phyloP scores from a whole-genome alignment of 2,888 invertebrate species.

The Trichogramma evanescens region DNA sequence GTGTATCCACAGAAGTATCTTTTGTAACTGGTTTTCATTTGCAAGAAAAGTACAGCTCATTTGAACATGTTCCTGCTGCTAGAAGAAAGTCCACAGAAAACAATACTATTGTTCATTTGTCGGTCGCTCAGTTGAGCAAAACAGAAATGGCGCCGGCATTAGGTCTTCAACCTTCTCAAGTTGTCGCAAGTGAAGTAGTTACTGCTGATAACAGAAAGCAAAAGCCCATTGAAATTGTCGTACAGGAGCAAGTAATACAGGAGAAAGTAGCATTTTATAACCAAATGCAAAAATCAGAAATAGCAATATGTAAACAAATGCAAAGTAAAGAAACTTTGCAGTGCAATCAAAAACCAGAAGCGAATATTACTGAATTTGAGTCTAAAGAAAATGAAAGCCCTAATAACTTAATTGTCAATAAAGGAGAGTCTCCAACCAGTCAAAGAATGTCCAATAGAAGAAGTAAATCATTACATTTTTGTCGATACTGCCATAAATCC shows the following conservation, averaged over 20 bases:
- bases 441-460: too few relatives aligned
- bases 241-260: neutral
- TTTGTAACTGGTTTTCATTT: too few relatives aligned
- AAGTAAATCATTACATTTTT: conserved; percentile 50
- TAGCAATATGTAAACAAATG: conserved; percentile 12
- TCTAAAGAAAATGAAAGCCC: conserved; percentile 37
- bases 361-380: conserved; percentile 17
- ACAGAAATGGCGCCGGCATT: too few relatives aligned
- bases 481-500: conserved; percentile 57
- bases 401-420: neutral
- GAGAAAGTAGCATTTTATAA: neutral
- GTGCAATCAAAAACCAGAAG: too few relatives aligned
- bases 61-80: too few relatives aligned
- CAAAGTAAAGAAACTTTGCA: conserved; percentile 13
- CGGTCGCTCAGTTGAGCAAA: too few relatives aligned
- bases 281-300: conserved; percentile 11
- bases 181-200: too few relatives aligned
- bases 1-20: too few relatives aligned
- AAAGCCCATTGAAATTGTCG: neutral
- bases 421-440: conserved; percentile 8
- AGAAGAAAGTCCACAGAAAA: too few relatives aligned
- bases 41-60: too few relatives aligned
- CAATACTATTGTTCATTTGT: too few relatives aligned
- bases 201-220: neutral
- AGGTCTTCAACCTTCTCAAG: too few relatives aligned